Conservation (phyloP, 2,113 vertebrate genomes). For the Notarius lentiginosus region DNA sequence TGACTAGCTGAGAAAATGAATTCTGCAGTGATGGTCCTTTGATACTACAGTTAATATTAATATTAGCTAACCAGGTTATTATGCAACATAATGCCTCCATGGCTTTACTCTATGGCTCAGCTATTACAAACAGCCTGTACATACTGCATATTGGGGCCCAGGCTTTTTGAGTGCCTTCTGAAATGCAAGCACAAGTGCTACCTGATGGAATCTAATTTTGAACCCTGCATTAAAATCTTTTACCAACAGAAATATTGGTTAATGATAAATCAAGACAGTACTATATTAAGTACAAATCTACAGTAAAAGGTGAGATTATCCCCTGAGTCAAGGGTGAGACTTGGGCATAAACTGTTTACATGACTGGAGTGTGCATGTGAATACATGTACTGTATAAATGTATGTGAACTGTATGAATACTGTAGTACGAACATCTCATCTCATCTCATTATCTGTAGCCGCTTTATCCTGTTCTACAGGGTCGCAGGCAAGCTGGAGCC, state of each 20-base stretch:
- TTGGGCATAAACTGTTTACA: too few species aligned
- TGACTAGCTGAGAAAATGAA: background rate
- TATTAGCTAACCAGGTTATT: background rate
- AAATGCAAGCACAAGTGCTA: background rate
- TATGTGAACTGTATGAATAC: too few species aligned
- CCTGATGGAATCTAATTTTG: background rate
- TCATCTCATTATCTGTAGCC: too few species aligned
- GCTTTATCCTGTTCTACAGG: too few species aligned
- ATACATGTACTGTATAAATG: too few species aligned
- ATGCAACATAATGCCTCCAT: background rate
- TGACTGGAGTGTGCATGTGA: too few species aligned
- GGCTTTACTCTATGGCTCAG: background rate
- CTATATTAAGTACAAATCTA: too few species aligned
- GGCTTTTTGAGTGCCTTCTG: background rate
- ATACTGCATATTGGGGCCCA: background rate
- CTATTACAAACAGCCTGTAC: background rate
- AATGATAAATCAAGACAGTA: background rate
- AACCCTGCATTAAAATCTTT: background rate
- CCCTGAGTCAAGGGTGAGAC: too few species aligned
- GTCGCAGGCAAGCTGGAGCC: too few species aligned
- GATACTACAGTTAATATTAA: background rate
- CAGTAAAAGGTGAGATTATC: too few species aligned
- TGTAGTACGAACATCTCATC: too few species aligned
- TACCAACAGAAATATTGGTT: background rate
- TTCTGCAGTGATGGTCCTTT: background rate